Base-by-base conservation (phyloP, 2,797 vertebrate genomes). In the Enteromius afrohamiltoni region DNA sequence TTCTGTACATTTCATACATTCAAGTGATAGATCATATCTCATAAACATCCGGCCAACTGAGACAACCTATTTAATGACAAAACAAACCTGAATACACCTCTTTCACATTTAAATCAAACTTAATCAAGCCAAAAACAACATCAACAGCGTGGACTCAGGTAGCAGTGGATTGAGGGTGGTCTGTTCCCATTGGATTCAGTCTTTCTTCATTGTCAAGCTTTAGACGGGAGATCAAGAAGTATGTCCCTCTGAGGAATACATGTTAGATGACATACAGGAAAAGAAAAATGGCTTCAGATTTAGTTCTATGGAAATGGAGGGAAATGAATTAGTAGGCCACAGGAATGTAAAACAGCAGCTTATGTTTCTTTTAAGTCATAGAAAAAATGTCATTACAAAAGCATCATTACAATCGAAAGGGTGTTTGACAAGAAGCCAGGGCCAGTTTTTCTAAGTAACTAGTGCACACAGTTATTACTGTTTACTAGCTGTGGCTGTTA, bases 81-180 rank as follows among this genome's bases (percentile, higher is more conserved):
- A 47, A 68, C 42, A 49, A 40, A 78, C 42, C n/a, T 67, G 9
- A 75, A 47, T 23, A 83, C 49, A 53, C 34, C 53, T 71, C 10
- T n/a, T 37, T 34, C 49, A 47, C 64, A 58, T 29, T 7, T 31
- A 31, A 49, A 78, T 51, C 13, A 83, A 71, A 71, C 64, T 19
- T 8, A 42, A 49, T 71, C 47, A 69, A 31, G 23, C 55, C 64
- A 84, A 83, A n/a, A 86, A 83, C 45, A 83, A 64, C 79, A 67
- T 16, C 14, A 31, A n/a, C 19, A 23, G 14, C 2, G 49, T 60
- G 31, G 19, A 34, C 31, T 21, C 40, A n/a, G 16, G 47, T 60
- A 77, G 70, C 47, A 42, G 58, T 53, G 11, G 37, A 47, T 6
- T 62, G 42, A 83, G 55, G 40, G 69, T 71, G 69, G 29, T 74